Evolutionary conservation across 2,113 vertebrate genomes (phyloP).

Genomic region (Hippocampus comes): DNA sequence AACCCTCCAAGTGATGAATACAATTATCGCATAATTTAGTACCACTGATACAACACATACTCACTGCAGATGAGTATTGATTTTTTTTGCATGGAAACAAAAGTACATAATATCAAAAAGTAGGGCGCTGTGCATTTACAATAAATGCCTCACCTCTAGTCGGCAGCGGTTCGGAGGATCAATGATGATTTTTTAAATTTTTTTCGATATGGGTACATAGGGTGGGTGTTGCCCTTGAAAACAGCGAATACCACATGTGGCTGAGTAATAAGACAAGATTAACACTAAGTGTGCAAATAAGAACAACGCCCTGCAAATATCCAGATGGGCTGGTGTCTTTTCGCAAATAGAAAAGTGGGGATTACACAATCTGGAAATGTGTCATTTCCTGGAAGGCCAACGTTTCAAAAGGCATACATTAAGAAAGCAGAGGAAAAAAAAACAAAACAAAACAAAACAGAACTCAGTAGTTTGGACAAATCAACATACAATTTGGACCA

Average conservation of each 20-base stretch:
- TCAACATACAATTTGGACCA: neutral
- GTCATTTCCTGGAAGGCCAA: constrained; percentile 1
- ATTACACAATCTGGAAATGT: neutral
- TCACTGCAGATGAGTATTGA: no score
- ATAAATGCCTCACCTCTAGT: no score
- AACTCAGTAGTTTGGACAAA: neutral
- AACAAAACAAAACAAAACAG: neutral
- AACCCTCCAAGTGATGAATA: no score
- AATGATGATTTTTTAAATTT: no score
- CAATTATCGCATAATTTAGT: no score
- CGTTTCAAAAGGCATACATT: neutral
- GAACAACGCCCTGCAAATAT: neutral
- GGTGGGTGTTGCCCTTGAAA: neutral
- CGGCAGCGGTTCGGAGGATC: no score
- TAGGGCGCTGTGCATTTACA: no score
- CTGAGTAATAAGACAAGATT: neutral
- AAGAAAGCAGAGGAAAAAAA: neutral
- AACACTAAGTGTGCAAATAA: constrained; percentile 2
- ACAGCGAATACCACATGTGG: neutral
- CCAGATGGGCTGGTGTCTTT: neutral
- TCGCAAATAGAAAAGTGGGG: neutral
- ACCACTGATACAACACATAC: no score
- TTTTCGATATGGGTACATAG: neutral
- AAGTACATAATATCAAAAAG: no score
- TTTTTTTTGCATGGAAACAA: no score